These are phyloP conservation scores for Carlito syrichta DNA, from an alignment of 2,113 vertebrate genomes.

Conservation along the genomic window DNA sequence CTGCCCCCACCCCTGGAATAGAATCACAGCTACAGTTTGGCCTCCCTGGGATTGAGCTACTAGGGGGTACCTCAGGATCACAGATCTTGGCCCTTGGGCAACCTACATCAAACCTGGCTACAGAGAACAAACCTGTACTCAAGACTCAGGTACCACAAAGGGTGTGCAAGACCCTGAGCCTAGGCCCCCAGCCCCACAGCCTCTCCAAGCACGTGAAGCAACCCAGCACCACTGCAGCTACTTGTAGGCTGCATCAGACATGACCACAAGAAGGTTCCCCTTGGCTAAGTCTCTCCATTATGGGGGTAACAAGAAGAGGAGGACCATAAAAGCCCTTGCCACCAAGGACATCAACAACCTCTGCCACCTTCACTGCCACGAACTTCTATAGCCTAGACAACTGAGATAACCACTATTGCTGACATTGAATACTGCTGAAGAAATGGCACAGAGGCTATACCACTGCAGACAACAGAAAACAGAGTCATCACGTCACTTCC, in stretches of 20 bases:
- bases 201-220: not conserved
- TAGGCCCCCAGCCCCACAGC: not conserved
- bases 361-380: not conserved
- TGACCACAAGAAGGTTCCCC: too few species aligned
- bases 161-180: not conserved
- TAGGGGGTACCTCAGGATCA: not conserved
- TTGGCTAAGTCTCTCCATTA: not conserved
- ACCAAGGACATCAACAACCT: not conserved
- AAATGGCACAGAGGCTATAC: not conserved
- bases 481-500: not conserved
- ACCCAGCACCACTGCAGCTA: not conserved
- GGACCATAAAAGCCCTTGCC: not conserved
- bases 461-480: not conserved
- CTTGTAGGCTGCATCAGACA: not conserved
- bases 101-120: not conserved
- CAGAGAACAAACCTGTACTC: not conserved
- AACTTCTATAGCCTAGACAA: not conserved
- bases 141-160: not conserved
- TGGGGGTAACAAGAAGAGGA: not conserved
- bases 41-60: not conserved
- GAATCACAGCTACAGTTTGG: not conserved
- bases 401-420: not conserved
- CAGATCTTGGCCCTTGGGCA: not conserved
- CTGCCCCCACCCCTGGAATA: not conserved
- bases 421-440: not conserved